Percentiles rank a stretch among this genome's conserved stretches.
Evolutionary conservation across 2,888 invertebrate genomes (phyloP).

Genomic region (Spodoptera littoralis): DNA sequence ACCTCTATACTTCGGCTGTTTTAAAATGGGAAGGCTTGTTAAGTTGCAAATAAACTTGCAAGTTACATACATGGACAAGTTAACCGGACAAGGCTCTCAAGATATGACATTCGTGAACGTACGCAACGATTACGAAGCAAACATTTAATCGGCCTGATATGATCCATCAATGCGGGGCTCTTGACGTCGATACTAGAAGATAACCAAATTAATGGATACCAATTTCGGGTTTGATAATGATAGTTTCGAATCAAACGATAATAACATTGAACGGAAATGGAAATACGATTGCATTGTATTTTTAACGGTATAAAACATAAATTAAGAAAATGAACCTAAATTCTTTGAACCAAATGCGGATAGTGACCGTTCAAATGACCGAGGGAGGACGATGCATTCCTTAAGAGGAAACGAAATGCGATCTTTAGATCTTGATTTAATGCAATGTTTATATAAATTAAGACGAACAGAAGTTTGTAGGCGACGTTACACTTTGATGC

Average conservation of each 20-base stretch:
- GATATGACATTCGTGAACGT: slow-evolving; percentile 76
- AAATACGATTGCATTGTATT: slow-evolving; percentile 46
- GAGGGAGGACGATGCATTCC: slow-evolving; percentile 60
- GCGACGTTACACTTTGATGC: slow-evolving; percentile 7
- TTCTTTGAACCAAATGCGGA: slow-evolving; percentile 59
- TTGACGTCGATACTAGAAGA: slow-evolving; percentile 60
- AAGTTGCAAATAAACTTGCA: slow-evolving; percentile 82
- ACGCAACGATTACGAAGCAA: slow-evolving; percentile 73
- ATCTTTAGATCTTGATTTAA: slow-evolving; percentile 59
- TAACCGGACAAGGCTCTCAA: slow-evolving; percentile 81
- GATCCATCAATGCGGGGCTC: slow-evolving; percentile 56
- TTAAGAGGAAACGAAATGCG: slow-evolving; percentile 50
- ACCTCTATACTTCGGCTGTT: slow-evolving; percentile 54
- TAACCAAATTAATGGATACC: slow-evolving; percentile 56
- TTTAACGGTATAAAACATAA: slow-evolving; percentile 50
- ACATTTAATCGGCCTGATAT: slow-evolving; percentile 65
- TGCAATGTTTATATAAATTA: slow-evolving; percentile 55
- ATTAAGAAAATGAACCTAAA: slow-evolving; percentile 61
- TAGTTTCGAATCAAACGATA: slow-evolving; percentile 47
- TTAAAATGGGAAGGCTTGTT: slow-evolving; percentile 75
- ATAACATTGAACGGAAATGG: slow-evolving; percentile 43
- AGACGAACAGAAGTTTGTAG: slow-evolving; percentile 33
- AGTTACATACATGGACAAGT: slow-evolving; percentile 81
- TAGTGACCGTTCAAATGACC: slow-evolving; percentile 59
- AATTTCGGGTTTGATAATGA: slow-evolving; percentile 46